These are phyloP conservation scores for Sorex maritimensis DNA, from an alignment of 2,797 vertebrate genomes.

Conservation along the genomic window DNA sequence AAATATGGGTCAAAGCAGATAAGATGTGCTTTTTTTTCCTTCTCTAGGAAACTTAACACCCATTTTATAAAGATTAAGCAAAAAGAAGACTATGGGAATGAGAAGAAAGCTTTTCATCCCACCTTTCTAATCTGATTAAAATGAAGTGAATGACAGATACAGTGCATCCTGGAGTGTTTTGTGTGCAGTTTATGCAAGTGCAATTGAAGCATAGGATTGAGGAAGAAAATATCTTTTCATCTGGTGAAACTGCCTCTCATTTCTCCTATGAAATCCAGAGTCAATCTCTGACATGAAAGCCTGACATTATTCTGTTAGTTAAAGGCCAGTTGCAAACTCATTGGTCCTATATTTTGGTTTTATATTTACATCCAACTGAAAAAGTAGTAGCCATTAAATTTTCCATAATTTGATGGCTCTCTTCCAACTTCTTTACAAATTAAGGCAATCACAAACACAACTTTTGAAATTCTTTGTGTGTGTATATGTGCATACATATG, in stretches of 20 bases:
- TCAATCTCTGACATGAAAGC: fast-evolving
- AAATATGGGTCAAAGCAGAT: no score
- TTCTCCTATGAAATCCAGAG: background rate
- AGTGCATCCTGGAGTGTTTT: background rate
- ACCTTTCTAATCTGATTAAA: background rate
- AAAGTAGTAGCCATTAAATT: background rate
- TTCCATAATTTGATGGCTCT: background rate
- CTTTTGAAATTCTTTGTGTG: background rate
- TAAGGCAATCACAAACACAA: background rate
- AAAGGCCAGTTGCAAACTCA: background rate
- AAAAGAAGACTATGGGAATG: background rate
- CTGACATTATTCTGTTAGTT: background rate
- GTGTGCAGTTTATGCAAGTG: fast-evolving
- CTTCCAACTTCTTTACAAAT: background rate
- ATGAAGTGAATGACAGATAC: background rate
- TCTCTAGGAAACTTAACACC: background rate
- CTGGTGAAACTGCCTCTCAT: background rate
- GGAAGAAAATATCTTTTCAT: background rate
- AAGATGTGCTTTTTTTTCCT: no score
- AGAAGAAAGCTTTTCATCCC: background rate
- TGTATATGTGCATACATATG: no score
- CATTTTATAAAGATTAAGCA: background rate
- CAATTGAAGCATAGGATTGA: background rate
- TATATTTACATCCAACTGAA: background rate
- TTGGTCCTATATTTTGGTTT: background rate